Evolutionary conservation across 1,140 invertebrate genomes (phyloP), one percentile per base, ranked within the genome.

Genomic region (Dryas iulia): DNA sequence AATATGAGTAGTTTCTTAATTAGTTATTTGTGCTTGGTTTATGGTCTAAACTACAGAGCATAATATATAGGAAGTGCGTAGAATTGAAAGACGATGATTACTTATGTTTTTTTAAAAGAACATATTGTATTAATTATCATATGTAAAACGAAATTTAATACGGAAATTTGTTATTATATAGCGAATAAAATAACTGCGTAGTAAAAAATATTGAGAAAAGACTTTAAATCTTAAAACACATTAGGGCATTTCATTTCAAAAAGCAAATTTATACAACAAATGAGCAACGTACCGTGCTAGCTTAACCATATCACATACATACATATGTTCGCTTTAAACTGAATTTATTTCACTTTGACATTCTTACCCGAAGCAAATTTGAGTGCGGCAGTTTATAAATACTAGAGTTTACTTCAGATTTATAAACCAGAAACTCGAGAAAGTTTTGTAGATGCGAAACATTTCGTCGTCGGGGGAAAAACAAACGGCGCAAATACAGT

Each of bases 401-500:
- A 47, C 59, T 25, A 21, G 39, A 23, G 25, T 30, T 53, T 25
- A 33, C 61, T 54, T 54, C 52, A 63, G 28, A 63, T 63, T 63
- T 54, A 63, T 28, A 63, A 63, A 14, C 61, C 47, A 31, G 30
- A 63, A 66, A 39, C 25, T 26, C 35, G 11, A 53, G 64, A 54
- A 66, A 66, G 57, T 66, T 66, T 54, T 69, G 58, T 68, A 61
- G 26, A 58, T 52, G 56, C 33, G 57, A 30, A 65, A 61, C 71
- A 65, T 61, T 72, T 33, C 56, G 65, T 65, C 57, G 72, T 74
- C 73, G 53, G 47, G 66, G 68, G 71, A 66, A 52, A 64, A 64
- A 74, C 71, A 77, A 75, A 78, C 59, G 75, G 69, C 30, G 63
- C 72, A 66, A 72, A 76, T 71, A 73, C 72, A 33, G 69, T 66